These are phyloP conservation scores for Ornithorhynchus anatinus DNA, from an alignment of 2,113 vertebrate genomes.

Conservation along the genomic window DNA sequence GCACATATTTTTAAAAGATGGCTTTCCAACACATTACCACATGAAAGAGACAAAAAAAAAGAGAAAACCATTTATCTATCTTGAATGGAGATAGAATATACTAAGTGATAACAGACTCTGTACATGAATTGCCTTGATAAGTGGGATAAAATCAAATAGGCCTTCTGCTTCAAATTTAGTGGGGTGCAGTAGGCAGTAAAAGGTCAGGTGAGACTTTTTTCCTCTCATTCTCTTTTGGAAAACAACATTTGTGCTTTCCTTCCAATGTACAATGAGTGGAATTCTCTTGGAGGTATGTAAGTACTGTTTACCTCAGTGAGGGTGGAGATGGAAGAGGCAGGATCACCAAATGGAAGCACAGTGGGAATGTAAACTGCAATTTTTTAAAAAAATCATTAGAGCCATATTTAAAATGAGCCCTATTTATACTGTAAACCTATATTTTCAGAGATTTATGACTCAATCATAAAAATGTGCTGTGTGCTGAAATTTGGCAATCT, in stretches of 20 bases:
- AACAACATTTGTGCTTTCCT: background rate
- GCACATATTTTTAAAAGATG: background rate
- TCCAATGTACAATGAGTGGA: background rate
- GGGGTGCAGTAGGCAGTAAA: background rate
- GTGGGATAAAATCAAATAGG: background rate
- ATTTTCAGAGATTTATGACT: slow-evolving; percentile 45
- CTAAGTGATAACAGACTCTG: background rate
- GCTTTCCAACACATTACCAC: background rate
- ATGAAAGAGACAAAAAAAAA: background rate
- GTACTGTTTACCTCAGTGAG: background rate
- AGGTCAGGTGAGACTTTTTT: background rate
- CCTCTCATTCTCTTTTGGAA: background rate
- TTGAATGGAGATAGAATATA: background rate
- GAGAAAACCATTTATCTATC: background rate
- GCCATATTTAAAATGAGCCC: too few species aligned
- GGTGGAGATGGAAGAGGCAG: background rate
- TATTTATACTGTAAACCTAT: slow-evolving; percentile 22
- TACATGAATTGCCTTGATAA: background rate
- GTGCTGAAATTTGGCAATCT: slow-evolving; percentile 26
- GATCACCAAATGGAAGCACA: background rate
- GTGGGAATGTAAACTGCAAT: background rate
- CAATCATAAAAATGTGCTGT: slow-evolving; percentile 2
- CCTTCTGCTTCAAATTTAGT: background rate
- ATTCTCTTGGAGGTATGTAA: background rate
- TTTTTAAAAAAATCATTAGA: background rate